Evolutionary conservation across 2,113 vertebrate genomes (phyloP).

Genomic region (Centropus unirufus): DNA sequence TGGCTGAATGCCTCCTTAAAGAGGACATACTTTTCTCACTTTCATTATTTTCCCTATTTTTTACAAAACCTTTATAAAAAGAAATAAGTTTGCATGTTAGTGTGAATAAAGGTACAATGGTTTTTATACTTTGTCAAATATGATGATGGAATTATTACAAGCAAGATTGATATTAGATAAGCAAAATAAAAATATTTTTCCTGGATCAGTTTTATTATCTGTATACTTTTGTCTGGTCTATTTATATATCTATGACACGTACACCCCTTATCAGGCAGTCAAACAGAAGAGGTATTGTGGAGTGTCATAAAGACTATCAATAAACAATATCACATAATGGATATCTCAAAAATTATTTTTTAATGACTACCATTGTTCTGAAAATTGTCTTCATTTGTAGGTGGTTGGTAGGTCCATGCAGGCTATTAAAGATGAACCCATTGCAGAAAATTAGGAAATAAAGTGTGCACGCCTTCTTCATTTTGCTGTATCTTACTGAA

Average conservation of each 20-base stretch:
- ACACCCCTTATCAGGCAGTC: neutral
- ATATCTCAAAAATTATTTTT: neutral
- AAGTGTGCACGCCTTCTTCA: neutral
- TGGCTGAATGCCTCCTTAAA: neutral
- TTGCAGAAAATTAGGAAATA: neutral
- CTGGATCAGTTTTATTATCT: neutral
- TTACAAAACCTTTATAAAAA: neutral
- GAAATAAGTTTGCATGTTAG: neutral
- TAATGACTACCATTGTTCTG: neutral
- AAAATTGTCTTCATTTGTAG: neutral
- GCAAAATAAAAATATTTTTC: neutral
- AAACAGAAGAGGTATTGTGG: neutral
- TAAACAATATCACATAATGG: neutral
- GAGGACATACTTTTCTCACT: neutral
- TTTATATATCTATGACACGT: neutral
- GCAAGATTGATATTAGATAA: neutral
- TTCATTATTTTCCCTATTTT: neutral
- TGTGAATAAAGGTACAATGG: neutral
- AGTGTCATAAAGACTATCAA: neutral
- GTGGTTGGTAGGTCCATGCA: neutral
- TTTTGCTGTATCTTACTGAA: constrained; percentile 37
- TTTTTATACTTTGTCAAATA: neutral
- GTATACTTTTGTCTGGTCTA: neutral
- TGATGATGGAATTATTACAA: neutral
- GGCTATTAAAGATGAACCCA: neutral